A percentile compares a stretch with the other conserved stretches of the same genome.
These are phyloP conservation scores for Anastrepha ludens DNA, from an alignment of 1,140 invertebrate species.

Conservation along the genomic window DNA sequence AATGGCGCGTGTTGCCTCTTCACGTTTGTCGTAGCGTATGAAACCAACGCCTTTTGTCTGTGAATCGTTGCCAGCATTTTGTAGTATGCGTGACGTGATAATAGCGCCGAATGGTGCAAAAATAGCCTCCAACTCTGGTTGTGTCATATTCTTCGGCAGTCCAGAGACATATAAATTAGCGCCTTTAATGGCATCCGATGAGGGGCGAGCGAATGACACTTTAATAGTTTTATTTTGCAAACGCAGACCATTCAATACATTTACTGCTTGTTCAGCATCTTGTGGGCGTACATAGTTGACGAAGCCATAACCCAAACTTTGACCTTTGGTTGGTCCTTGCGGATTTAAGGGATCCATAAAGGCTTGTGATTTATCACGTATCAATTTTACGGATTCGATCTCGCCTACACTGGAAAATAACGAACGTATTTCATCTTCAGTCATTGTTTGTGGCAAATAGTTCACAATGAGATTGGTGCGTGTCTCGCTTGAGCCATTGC, in stretches of 20 bases:
- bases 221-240: conserved; percentile 94
- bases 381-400: conserved; percentile 92
- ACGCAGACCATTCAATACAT: conserved; percentile 88
- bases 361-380: conserved; percentile 90
- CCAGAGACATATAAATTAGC: conserved; percentile 93
- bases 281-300: conserved; percentile 89
- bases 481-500: conserved; percentile 70
- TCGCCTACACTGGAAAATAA: conserved; percentile 91
- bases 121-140: conserved; percentile 87
- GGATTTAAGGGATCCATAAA: conserved; percentile 73
- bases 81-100: conserved; percentile 90
- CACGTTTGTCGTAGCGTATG: conserved; percentile 79
- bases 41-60: conserved; percentile 80
- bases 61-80: conserved; percentile 77
- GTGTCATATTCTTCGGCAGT: conserved; percentile 89
- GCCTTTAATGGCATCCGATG: conserved; percentile 91
- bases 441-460: conserved; percentile 94
- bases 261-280: conserved; percentile 91
- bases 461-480: conserved; percentile 91
- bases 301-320: conserved; percentile 92
- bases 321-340: conserved; percentile 77
- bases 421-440: conserved; percentile 90
- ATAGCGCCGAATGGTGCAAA: conserved; percentile 89
- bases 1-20: conserved; percentile 79
- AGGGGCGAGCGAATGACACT: conserved; percentile 91